Evolutionary conservation across 2,888 invertebrate genomes (phyloP), one percentile per base, ranked within the genome.

Genomic region (Torymus tubicola): DNA sequence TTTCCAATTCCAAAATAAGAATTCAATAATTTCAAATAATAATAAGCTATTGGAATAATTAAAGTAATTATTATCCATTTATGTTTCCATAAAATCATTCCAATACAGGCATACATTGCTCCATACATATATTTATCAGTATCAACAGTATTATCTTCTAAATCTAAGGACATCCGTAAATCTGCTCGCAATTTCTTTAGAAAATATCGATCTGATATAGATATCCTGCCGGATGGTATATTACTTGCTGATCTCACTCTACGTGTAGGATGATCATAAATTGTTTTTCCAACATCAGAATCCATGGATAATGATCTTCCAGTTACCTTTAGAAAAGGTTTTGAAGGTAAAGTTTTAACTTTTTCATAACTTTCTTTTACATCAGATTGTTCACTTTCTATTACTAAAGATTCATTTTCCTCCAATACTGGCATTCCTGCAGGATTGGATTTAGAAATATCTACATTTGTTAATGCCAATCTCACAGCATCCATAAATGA

Each of bases 11-110:
- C 88, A 65, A 89, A 90, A 60, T 87, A 90, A 87, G 87, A 87
- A 89, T 93, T 91, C 18, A 92, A 83, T 83, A 90, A 88, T 84
- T 93, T 94, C 14, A 96, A 86, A 12, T 93, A 91, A 89, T 96
- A 95, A 84, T 96, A 94, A 0, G 94, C 92, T 76, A 97, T 92
- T 10, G 97, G 97, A 84, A 98, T 92, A 1, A 96, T 93, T 72
- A 96, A 92, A 31, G 97, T 93, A 10, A 95, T 94, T 83, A 96
- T 91, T 79, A 97, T 91, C 96, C 97, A 96, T 72, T 96, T 93
- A 87, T 97, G 95, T 86, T 96, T 96, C 95, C 97, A 98, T 16
- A 98, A 92, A 52, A 97, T 92, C 92, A 97, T 96, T 73, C 95
- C 93, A 10, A 95, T 91, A 86, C 97, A 97, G 2, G 95, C 95